phyloP scores from a whole-genome alignment of 1,140 invertebrate genomes.

The Drosophila ananassae region DNA sequence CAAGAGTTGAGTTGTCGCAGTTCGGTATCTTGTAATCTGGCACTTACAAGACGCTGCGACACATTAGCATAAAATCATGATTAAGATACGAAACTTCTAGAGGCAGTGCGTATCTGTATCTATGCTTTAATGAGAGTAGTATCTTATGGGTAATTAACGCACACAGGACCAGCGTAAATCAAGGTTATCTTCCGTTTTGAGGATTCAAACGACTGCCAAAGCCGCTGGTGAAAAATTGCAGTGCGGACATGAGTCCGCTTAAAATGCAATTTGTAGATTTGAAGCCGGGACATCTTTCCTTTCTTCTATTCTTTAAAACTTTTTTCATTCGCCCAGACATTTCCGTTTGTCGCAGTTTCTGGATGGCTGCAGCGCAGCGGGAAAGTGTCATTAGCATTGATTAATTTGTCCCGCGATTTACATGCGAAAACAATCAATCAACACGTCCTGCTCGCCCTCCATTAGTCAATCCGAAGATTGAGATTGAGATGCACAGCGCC shows the following conservation, averaged over 20 bases:
- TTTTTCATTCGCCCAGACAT: conserved; percentile 28
- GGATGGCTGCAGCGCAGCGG: conserved; percentile 60
- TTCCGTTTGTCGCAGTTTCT: conserved; percentile 55
- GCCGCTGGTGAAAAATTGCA: conserved; percentile 70
- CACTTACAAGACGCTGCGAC: conserved; percentile 70
- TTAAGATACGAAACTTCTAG: conserved; percentile 71
- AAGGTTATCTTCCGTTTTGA: conserved; percentile 58
- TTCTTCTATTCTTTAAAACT: background rate
- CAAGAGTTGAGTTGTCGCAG: conserved; percentile 53
- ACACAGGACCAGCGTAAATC: conserved; percentile 64
- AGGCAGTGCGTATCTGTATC: conserved; percentile 53
- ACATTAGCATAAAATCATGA: conserved; percentile 83
- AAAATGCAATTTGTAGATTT: conserved; percentile 73
- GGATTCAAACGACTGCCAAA: conserved; percentile 10
- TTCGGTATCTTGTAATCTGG: conserved; percentile 68
- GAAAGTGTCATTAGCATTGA: conserved; percentile 83
- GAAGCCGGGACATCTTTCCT: conserved; percentile 10
- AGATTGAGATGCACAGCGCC: conserved; percentile 72
- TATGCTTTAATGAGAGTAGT: conserved; percentile 51
- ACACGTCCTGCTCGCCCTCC: conserved; percentile 65
- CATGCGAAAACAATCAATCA: conserved; percentile 84
- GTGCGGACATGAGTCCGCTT: conserved; percentile 44
- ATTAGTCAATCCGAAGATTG: conserved; percentile 79
- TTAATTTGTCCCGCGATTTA: conserved; percentile 83
- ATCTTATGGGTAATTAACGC: conserved; percentile 69